Conservation (phyloP, 2,888 invertebrate genomes). For the Sipha maydis region DNA sequence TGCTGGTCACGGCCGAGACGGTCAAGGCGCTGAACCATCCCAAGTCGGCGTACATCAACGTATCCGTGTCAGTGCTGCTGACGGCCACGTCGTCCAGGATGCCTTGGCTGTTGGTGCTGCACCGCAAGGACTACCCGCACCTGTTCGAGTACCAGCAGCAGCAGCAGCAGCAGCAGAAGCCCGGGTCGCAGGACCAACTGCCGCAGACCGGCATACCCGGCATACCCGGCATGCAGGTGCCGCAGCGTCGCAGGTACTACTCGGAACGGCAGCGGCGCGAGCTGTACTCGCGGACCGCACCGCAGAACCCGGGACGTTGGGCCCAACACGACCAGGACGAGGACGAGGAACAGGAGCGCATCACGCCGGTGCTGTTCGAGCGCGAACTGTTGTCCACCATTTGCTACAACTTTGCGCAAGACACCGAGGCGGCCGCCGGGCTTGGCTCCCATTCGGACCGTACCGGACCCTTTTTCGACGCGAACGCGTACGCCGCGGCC, state of each 20-base stretch:
- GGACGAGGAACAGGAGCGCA: not conserved
- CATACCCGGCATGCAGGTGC: constrained; percentile 12
- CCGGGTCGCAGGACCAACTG: not conserved
- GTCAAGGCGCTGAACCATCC: constrained; percentile 59
- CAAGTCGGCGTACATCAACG: constrained; percentile 69
- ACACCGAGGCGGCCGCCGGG: not conserved
- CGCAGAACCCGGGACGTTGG: too few relatives aligned
- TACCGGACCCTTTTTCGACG: not conserved
- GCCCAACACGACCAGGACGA: not conserved
- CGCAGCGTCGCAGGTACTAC: constrained; percentile 31
- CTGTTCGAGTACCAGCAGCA: constrained; percentile 39
- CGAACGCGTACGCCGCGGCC: not conserved
- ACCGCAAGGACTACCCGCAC: constrained; percentile 52
- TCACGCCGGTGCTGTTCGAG: not conserved
- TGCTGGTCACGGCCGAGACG: constrained; percentile 62
- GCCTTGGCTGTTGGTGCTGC: constrained; percentile 62
- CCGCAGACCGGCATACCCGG: too few relatives aligned
- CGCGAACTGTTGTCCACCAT: constrained; percentile 34
- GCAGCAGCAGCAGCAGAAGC: not conserved
- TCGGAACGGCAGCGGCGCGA: constrained; percentile 29
- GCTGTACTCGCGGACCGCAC: not conserved
- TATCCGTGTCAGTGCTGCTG: constrained; percentile 70
- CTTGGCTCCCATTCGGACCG: too few relatives aligned
- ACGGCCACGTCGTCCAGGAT: constrained; percentile 63
- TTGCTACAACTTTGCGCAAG: constrained; percentile 49